Evolutionary conservation across 2,888 invertebrate genomes (phyloP), one percentile per base, ranked within the genome.

Genomic region (Pterostichus niger): DNA sequence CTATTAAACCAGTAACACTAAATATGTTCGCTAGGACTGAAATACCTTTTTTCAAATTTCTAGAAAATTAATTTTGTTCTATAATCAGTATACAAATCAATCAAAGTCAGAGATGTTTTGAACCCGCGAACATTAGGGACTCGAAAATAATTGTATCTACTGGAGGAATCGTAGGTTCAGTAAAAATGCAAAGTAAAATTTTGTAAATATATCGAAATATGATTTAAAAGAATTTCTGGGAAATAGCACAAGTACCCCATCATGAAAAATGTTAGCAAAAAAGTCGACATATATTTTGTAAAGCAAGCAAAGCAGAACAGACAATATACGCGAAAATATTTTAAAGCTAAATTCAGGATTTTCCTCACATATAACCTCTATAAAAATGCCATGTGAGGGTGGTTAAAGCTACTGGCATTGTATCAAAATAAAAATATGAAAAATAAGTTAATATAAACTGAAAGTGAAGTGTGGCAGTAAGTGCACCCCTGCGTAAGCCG

Each of bases 371-470:
- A 59, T 59, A 59, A 59, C 59, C 59, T 2, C 59, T 64, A 64
- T 64, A 64, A 64, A 64, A 64, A 64, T 35, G 35, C 13, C 64
- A 13, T 35, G 33, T 40, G 64, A 64, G 9, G 35, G 64, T 33
- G 64, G 64, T 64, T 64, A 64, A 59, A 59, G n/a, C 61, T 35
- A 64, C 31, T 6, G 13, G 64, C 64, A 64, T 64, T 64, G 64
- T 64, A 64, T 64, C 64, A 64, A 64, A 64, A 64, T 64, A 64
- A 64, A 64, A 64, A 64, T 64, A 64, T 64, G 64, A 64, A 64
- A 64, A 64, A 64, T 64, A 64, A 64, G 64, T 64, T 64, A 64
- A 64, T 64, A 64, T 64, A 64, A 64, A 64, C 64, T 13, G 64
- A 64, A 64, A 64, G 64, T 64, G 64, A 64, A 64, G 64, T 64